phyloP scores from a whole-genome alignment of 2,797 vertebrate species.

The Falco naumanni region DNA sequence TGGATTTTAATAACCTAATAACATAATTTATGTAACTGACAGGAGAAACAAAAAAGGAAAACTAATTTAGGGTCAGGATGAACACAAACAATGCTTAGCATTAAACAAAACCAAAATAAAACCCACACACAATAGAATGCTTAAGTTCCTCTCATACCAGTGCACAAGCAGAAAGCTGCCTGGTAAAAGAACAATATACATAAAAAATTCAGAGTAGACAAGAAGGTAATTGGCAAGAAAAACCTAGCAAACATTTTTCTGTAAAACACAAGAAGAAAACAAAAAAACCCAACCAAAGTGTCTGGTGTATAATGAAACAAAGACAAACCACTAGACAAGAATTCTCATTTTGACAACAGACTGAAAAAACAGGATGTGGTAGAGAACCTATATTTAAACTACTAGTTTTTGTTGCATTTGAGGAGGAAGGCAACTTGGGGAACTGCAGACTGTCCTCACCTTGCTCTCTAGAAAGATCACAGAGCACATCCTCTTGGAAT shows the following conservation, averaged over 20 bases:
- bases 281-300: background rate
- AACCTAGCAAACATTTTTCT: background rate
- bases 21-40: background rate
- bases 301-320: background rate
- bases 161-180: background rate
- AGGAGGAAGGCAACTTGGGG: background rate
- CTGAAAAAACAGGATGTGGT: background rate
- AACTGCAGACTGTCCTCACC: background rate
- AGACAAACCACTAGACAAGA: background rate
- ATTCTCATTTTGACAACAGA: background rate
- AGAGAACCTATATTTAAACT: background rate
- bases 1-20: background rate
- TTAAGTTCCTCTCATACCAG: background rate
- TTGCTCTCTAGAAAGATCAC: background rate
- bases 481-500: background rate
- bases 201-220: background rate
- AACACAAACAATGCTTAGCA: background rate
- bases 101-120: background rate
- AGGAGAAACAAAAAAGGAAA: background rate
- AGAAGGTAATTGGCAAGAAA: background rate
- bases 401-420: background rate
- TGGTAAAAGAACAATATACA: background rate
- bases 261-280: background rate
- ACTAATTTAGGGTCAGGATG: background rate
- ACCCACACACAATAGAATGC: rapidly evolving